A percentile compares a stretch with the other conserved stretches of the same genome.
Conservation (phyloP, 1,140 invertebrate species). For the Diabrotica undecimpunctata region DNA sequence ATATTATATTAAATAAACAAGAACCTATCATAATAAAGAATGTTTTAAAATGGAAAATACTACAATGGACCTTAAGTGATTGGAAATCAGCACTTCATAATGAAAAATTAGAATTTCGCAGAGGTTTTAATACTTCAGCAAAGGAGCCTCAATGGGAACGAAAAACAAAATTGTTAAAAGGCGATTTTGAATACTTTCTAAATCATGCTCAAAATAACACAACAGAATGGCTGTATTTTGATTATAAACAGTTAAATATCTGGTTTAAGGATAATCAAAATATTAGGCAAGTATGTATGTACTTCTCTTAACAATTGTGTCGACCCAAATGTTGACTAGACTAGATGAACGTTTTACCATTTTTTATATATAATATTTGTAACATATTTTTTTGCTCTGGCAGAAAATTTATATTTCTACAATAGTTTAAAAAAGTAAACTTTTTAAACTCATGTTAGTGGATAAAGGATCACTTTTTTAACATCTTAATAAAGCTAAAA, state of each 20-base stretch:
- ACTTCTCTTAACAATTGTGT: background rate
- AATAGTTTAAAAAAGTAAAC: too few relatives aligned
- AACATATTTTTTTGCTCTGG: background rate
- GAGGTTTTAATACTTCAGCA: conserved; percentile 38
- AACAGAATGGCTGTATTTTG: conserved; percentile 72
- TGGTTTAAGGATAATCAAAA: conserved; percentile 61
- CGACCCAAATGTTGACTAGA: too few relatives aligned
- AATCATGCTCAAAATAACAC: conserved; percentile 43
- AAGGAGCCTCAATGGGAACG: conserved; percentile 75
- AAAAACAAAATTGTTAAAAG: conserved; percentile 52
- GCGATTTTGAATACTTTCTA: conserved; percentile 64
- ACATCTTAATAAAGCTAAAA: too few relatives aligned
- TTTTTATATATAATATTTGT: background rate
- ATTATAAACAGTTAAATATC: conserved; percentile 78
- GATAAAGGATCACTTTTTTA: too few relatives aligned
- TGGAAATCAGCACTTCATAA: conserved; percentile 47
- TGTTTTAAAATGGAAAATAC: conserved; percentile 45
- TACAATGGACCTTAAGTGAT: conserved; percentile 50
- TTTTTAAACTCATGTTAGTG: too few relatives aligned
- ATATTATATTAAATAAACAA: conserved; percentile 16
- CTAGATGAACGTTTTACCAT: too few relatives aligned
- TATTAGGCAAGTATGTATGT: conserved; percentile 53
- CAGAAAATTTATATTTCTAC: conserved; percentile 2
- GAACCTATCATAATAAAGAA: conserved; percentile 37
- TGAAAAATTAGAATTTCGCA: conserved; percentile 49